phyloP scores from a whole-genome alignment of 2,113 vertebrate species.

The Zosterops lateralis region DNA sequence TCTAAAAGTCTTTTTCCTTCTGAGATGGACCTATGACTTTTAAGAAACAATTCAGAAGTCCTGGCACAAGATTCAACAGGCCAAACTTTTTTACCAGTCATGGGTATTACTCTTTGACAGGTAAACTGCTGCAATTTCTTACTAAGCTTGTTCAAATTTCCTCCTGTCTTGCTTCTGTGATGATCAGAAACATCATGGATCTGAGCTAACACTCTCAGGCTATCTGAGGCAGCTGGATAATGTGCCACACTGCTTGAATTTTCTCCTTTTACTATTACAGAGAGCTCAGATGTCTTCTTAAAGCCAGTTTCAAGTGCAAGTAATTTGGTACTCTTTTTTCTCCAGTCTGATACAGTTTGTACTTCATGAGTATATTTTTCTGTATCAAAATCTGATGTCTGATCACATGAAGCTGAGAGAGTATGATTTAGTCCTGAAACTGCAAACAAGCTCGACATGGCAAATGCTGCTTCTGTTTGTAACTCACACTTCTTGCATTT shows the following conservation, averaged over 20 bases:
- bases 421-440: neutral
- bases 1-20: neutral
- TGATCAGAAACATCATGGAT: neutral
- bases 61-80: slow-evolving; percentile 76
- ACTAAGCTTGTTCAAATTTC: neutral
- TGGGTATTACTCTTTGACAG: slow-evolving; percentile 71
- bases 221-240: neutral
- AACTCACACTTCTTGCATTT: neutral
- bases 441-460: neutral
- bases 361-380: neutral
- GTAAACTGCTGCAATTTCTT: slow-evolving; percentile 2
- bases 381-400: neutral
- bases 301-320: neutral
- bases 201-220: neutral
- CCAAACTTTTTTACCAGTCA: slow-evolving; percentile 75
- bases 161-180: neutral
- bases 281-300: neutral
- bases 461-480: neutral
- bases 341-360: neutral
- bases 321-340: neutral
- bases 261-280: neutral
- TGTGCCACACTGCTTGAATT: neutral
- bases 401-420: neutral
- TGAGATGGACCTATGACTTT: slow-evolving; percentile 8
- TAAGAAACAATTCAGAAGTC: slow-evolving; percentile 50